Evolutionary conservation across 2,113 vertebrate genomes (phyloP).

Genomic region (Nicator chloris): DNA sequence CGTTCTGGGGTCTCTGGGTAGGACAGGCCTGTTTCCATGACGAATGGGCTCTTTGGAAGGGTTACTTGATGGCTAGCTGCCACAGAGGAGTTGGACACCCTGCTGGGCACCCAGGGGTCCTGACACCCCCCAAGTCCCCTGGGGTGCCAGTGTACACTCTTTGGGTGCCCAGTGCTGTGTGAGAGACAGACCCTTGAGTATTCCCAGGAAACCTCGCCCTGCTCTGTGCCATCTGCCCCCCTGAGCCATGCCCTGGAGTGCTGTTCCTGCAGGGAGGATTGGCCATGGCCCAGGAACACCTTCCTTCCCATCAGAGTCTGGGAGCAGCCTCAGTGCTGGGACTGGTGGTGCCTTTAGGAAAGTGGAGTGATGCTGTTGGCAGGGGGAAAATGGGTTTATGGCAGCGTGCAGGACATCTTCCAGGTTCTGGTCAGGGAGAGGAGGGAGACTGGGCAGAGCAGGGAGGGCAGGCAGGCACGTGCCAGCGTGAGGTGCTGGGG

Average conservation of each 20-base stretch:
- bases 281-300: background rate
- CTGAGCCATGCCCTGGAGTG: accelerated
- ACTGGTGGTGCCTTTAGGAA: background rate
- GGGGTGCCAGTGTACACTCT: background rate
- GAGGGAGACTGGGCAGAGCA: background rate
- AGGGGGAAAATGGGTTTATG: background rate
- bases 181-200: background rate
- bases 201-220: background rate
- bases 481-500: background rate
- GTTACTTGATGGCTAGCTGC: background rate
- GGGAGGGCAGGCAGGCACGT: background rate
- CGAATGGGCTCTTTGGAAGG: background rate
- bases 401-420: background rate
- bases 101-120: background rate
- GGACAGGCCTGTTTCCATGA: background rate
- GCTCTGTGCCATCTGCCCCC: background rate
- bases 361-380: background rate
- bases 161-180: background rate
- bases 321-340: background rate
- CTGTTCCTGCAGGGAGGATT: background rate
- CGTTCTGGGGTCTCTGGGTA: background rate
- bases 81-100: background rate
- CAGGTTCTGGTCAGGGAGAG: background rate
- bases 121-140: background rate
- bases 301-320: background rate